phyloP scores from a whole-genome alignment of 2,888 invertebrate genomes.

The Ornithoptera alexandrae region DNA sequence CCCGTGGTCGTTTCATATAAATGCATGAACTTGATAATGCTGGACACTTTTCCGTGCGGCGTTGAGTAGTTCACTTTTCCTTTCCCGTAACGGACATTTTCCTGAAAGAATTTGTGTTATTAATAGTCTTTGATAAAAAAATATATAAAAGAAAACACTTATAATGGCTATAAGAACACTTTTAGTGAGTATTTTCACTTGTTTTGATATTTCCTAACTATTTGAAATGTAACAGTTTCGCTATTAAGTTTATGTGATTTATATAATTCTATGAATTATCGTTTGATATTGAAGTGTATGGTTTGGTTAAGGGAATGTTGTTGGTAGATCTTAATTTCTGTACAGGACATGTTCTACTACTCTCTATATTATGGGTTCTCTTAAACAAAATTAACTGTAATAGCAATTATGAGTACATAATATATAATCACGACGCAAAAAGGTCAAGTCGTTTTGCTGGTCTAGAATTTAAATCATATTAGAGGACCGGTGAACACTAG shows the following conservation, averaged over 20 bases:
- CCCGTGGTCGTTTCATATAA: conserved; percentile 64
- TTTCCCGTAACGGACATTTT: conserved; percentile 55
- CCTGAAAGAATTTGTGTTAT: conserved; percentile 59
- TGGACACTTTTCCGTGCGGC: conserved; percentile 68
- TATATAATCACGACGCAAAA: no score
- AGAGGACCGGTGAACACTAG: no score
- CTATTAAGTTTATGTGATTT: not conserved
- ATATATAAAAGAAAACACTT: conserved; percentile 21
- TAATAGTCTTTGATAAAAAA: conserved; percentile 33
- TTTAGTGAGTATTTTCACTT: conserved; percentile 55
- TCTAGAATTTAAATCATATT: no score
- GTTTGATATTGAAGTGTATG: no score
- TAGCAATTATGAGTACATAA: no score
- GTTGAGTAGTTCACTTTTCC: conserved; percentile 66
- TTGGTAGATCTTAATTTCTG: no score
- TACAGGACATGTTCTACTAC: no score
- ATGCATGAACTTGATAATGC: conserved; percentile 74
- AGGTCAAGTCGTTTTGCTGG: no score
- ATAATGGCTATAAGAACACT: conserved; percentile 61
- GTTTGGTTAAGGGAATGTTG: no score
- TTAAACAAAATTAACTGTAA: no score
- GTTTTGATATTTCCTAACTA: not conserved
- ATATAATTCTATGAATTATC: no score
- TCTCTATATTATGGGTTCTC: no score
- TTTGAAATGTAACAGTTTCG: not conserved